Conservation (phyloP, 2,888 invertebrate species). For the Torymus aiolomorphi region DNA sequence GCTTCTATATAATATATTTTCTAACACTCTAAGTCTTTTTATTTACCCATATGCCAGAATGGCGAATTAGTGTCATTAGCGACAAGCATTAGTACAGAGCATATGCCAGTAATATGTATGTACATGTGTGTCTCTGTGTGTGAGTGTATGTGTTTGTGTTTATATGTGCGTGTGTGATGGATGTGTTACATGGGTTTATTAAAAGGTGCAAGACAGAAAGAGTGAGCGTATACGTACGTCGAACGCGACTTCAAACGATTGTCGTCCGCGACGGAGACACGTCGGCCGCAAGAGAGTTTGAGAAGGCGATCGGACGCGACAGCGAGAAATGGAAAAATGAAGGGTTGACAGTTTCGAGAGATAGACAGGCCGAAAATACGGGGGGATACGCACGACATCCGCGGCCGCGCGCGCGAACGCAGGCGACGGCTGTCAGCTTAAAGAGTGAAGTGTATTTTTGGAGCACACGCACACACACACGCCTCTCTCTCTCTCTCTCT, state of each 20-base stretch:
- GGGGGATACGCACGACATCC: conserved; percentile 32
- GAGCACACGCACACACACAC: conserved; percentile 10
- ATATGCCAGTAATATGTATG: not conserved
- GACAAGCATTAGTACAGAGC: conserved; percentile 50
- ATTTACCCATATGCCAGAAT: conserved; percentile 16
- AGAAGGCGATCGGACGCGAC: not conserved
- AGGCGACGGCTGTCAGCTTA: conserved; percentile 52
- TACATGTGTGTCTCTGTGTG: not conserved
- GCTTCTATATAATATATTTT: not conserved
- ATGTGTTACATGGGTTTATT: conserved; percentile 14
- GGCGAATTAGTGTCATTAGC: conserved; percentile 41
- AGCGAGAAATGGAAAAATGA: conserved; percentile 41
- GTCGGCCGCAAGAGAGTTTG: not conserved
- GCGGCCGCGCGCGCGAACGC: conserved; percentile 2
- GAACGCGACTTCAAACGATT: conserved; percentile 15
- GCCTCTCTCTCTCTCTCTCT: too few species aligned
- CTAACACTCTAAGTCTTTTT: not conserved
- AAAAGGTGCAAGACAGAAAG: not conserved
- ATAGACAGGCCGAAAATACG: conserved; percentile 41
- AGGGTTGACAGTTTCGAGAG: conserved; percentile 35
- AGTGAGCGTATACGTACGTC: conserved; percentile 7
- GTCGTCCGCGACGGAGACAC: not conserved
- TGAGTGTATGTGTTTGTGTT: not conserved
- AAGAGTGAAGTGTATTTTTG: conserved; percentile 52
- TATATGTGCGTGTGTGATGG: not conserved